Percentiles rank a stretch among this genome's conserved stretches.
These are phyloP conservation scores for Lamellibrachia columna DNA, from an alignment of 2,888 invertebrate species.

Conservation along the genomic window DNA sequence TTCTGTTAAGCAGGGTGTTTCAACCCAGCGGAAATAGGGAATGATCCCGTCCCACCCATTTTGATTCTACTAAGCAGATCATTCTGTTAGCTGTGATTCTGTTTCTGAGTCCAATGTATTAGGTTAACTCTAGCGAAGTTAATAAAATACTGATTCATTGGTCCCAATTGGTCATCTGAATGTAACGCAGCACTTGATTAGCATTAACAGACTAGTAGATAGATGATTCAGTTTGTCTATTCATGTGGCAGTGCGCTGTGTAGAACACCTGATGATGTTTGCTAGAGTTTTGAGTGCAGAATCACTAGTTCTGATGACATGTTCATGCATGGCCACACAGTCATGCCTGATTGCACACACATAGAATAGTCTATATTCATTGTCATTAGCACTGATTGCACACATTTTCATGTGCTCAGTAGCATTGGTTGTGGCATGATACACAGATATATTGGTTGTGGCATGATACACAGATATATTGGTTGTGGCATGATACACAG, in stretches of 20 bases:
- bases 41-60: too few species aligned
- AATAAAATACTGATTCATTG: neutral
- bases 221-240: too few species aligned
- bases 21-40: too few species aligned
- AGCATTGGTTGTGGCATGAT: neutral
- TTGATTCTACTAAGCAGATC: too few species aligned
- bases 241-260: neutral
- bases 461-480: too few species aligned
- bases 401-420: neutral
- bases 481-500: too few species aligned
- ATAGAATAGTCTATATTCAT: neutral
- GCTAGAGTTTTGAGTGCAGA: too few species aligned
- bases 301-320: neutral
- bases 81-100: too few species aligned
- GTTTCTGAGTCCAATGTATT: neutral
- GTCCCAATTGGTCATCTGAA: neutral
- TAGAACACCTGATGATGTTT: neutral
- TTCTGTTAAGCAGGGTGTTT: too few species aligned
- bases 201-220: too few species aligned
- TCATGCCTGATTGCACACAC: neutral
- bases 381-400: neutral
- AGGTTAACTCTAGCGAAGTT: neutral
- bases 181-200: too few species aligned
- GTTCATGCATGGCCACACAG: neutral
- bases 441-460: neutral